phyloP scores from a whole-genome alignment of 2,888 invertebrate genomes.

The Corbicula japonica region DNA sequence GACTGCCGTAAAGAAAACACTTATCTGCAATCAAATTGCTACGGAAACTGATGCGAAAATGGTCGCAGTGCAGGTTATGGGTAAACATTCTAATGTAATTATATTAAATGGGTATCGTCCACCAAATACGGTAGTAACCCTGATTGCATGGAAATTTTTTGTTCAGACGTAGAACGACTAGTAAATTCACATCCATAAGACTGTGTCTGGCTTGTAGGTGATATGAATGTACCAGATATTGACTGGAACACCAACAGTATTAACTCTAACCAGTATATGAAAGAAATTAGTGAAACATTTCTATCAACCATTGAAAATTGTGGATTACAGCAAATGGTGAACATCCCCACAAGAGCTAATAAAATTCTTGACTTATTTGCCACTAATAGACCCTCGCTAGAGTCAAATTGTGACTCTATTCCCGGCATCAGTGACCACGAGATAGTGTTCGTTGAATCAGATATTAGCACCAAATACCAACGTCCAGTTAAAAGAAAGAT shows the following conservation, averaged over 20 bases:
- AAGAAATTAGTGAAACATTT: not conserved
- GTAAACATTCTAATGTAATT: not conserved
- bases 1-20: not conserved
- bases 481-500: no score
- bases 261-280: constrained; percentile 6
- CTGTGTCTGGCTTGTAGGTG: not conserved
- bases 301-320: constrained; percentile 1
- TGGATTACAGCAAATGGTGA: constrained; percentile 14
- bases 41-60: not conserved
- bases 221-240: constrained; percentile 19
- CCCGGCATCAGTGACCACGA: constrained; percentile 9
- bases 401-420: not conserved
- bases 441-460: not conserved
- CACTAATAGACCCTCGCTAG: constrained; percentile 11
- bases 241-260: constrained; percentile 8
- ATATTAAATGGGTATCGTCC: not conserved
- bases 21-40: constrained; percentile 7
- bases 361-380: constrained; percentile 24
- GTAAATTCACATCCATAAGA: not conserved
- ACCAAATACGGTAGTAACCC: not conserved
- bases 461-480: no score
- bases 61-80: constrained; percentile 9
- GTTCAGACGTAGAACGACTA: constrained; percentile 1
- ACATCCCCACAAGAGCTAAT: constrained; percentile 22
- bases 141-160: not conserved